Evolutionary conservation across 53 echinoderm and acorn worm species (phyloP), one percentile per base, ranked within the genome.

Genomic region (Temnopleurus reevesii): DNA sequence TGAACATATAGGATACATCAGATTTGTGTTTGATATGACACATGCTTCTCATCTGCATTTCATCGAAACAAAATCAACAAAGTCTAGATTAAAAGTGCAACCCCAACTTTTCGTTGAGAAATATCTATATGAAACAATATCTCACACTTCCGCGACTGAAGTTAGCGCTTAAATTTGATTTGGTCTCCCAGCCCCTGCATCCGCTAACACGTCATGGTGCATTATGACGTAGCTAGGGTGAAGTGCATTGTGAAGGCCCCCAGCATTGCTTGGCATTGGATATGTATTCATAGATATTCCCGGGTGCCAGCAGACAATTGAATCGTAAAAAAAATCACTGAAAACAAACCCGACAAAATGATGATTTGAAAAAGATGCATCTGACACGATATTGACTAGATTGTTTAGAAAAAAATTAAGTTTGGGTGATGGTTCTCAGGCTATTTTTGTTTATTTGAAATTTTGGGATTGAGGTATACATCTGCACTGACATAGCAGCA

Each of bases 101-200:
- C n/a, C n/a, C n/a, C n/a, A n/a, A n/a, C n/a, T n/a, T n/a, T n/a
- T n/a, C n/a, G n/a, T n/a, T n/a, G n/a, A n/a, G n/a, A n/a, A n/a
- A n/a, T n/a, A n/a, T n/a, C n/a, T n/a, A 31, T 71, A 71, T 71
- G 71, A 71, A 71, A 71, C 71, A 41, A 71, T 71, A 71, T 71
- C 36, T 41, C 19, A 8, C 38, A 8, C 38, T 71, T 71, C 43
- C 38, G 8, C 27, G 6, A 41, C 38, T 38, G 41, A 36, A 71
- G 71, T 71, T 36, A 41, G 71, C 79, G 46, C 79, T 47, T 79
- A 46, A 79, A 79, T 79, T 49, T 26, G 18, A 79, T 79, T 49
- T 47, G 46, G 46, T 47, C 79, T 47, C 79, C 79, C 47, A 79
- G 47, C 79, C 47, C 49, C 47, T 28, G 29, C 49, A 49, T 79